Conservation (phyloP, 1,140 invertebrate species). For the Neodiprion virginianus region DNA sequence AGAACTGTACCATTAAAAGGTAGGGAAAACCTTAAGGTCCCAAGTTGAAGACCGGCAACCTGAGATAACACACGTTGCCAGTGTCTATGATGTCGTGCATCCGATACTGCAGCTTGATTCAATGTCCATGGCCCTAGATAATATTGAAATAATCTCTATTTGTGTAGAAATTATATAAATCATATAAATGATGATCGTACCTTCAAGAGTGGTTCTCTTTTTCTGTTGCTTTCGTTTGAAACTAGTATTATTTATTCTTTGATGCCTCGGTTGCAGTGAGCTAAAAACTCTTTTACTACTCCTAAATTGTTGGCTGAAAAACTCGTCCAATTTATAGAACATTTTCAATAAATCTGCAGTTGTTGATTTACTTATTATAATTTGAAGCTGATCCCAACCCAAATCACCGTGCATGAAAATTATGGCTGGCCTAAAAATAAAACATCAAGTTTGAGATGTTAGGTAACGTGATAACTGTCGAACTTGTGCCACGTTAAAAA, state of each 20-base stretch:
- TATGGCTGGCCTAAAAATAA: constrained; percentile 75
- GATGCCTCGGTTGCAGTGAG: constrained; percentile 69
- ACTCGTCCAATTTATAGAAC: constrained; percentile 95
- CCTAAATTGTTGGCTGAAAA: constrained; percentile 95
- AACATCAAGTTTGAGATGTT: constrained; percentile 19
- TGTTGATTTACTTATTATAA: constrained; percentile 95
- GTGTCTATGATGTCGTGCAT: constrained; percentile 85
- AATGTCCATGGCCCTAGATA: constrained; percentile 45
- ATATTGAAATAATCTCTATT: constrained; percentile 11
- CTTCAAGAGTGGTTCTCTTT: constrained; percentile 49
- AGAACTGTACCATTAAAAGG: constrained; percentile 79
- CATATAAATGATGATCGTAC: constrained; percentile 28
- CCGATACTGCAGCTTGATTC: constrained; percentile 61
- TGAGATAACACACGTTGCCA: constrained; percentile 85
- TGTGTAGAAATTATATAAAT: background rate
- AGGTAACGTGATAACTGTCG: background rate
- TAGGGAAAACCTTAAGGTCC: constrained; percentile 67
- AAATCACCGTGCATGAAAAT: constrained; percentile 94
- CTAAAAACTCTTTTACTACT: constrained; percentile 91
- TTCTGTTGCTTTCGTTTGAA: constrained; percentile 59
- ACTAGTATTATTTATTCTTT: constrained; percentile 59
- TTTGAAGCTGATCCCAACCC: constrained; percentile 93
- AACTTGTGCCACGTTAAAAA: background rate
- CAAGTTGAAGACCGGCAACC: constrained; percentile 78
- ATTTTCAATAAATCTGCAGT: constrained; percentile 96